Evolutionary conservation across 2,888 invertebrate genomes (phyloP), one percentile per base, ranked within the genome.

Genomic region (Drosophila pullipes): DNA sequence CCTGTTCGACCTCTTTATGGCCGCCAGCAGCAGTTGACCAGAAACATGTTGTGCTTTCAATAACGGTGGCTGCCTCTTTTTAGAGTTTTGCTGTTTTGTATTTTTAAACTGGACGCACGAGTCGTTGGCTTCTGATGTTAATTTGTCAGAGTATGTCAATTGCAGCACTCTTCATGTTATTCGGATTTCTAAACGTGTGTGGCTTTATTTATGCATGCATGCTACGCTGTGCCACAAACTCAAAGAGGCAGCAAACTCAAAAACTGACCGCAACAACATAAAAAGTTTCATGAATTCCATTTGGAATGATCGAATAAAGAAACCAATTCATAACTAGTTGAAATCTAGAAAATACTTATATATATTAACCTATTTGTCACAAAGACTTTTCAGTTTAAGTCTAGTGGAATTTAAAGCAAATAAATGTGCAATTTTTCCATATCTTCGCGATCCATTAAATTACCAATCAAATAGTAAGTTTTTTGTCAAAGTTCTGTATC

Each of bases 41-140:
- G 74, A 85, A 68, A 77, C 75, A 83, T 66, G 78, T 69, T 76
- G 81, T 81, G 82, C 80, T 86, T 89, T 89, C 86, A 86, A 86
- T 83, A 83, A 72, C 59, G 76, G 86, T 70, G 30, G n/a, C 68
- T 60, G 33, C 61, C 55, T 57, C 54, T 59, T 68, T 73, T 78
- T 71, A 54, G 57, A 50, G 35, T 52, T 74, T 70, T 69, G 64
- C 30, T 33, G 16, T 66, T 53, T 64, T 13, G 25, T 25, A 31
- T 11, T 47, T 57, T 71, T 62, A 57, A 78, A 47, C 72, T 66
- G 57, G 44, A 49, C 66, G 62, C 70, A 74, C 69, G 84, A 78
- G 50, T 71, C 69, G 74, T 63, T 73, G 76, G 49, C 65, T 79
- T 65, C 37, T 59, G 67, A 73, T 66, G 81, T 68, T 84, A 82